Evolutionary conservation across 2,113 vertebrate genomes (phyloP).

Genomic region (Sander lucioperca): DNA sequence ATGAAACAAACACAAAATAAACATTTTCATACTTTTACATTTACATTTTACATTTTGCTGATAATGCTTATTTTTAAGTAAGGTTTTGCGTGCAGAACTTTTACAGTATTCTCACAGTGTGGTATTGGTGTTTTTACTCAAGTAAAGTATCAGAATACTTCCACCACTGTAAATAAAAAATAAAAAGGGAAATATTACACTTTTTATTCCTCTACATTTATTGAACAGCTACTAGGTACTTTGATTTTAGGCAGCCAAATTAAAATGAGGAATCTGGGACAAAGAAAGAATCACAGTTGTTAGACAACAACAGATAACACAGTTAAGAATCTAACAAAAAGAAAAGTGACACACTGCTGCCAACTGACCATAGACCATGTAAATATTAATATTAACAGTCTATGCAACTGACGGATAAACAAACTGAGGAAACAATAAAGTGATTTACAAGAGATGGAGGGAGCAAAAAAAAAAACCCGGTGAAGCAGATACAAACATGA

Average conservation of each 20-base stretch:
- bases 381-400: too few relatives aligned
- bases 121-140: too few relatives aligned
- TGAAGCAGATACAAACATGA: not conserved
- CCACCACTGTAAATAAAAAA: too few relatives aligned
- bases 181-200: not conserved
- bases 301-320: not conserved
- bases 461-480: too few relatives aligned
- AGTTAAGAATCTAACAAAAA: not conserved
- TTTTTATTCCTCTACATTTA: not conserved
- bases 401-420: not conserved
- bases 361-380: too few relatives aligned
- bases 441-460: not conserved
- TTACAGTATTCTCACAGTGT: too few relatives aligned
- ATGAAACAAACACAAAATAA: too few relatives aligned
- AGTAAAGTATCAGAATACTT: too few relatives aligned
- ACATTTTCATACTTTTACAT: too few relatives aligned
- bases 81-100: too few relatives aligned
- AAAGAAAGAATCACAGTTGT: not conserved
- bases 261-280: not conserved
- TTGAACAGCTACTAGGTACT: not conserved
- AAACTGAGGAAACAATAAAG: not conserved
- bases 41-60: too few relatives aligned
- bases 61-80: too few relatives aligned
- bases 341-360: not conserved
- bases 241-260: not conserved